These are phyloP conservation scores for Lasaia peninsularis DNA, from an alignment of 1,140 invertebrate species.

Conservation along the genomic window DNA sequence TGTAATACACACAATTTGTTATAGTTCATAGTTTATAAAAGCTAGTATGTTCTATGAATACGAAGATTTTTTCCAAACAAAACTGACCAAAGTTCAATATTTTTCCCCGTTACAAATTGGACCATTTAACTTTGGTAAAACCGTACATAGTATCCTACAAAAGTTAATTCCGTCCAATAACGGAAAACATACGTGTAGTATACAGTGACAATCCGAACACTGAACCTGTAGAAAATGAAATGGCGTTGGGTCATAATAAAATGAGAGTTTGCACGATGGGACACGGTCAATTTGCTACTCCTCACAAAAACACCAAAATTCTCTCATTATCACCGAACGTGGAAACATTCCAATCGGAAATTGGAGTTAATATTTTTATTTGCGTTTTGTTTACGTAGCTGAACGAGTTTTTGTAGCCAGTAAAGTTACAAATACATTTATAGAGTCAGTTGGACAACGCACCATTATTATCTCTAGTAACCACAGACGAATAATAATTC, in stretches of 20 bases:
- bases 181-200: conserved; percentile 29
- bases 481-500: too few species aligned
- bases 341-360: conserved; percentile 6
- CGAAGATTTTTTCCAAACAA: too few species aligned
- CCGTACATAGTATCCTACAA: conserved; percentile 13
- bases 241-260: conserved; percentile 55
- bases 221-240: conserved; percentile 51
- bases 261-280: conserved; percentile 56
- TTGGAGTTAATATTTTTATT: not conserved
- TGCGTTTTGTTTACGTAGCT: not conserved
- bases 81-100: too few species aligned
- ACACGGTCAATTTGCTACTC: conserved; percentile 27
- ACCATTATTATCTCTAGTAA: too few species aligned
- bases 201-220: conserved; percentile 36
- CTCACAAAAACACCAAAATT: conserved; percentile 8
- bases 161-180: conserved; percentile 32
- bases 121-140: too few species aligned
- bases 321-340: conserved; percentile 22
- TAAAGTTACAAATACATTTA: conserved; percentile 24
- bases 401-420: not conserved
- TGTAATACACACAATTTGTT: too few species aligned
- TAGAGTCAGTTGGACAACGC: conserved; percentile 24
- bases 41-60: too few species aligned
- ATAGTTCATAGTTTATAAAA: too few species aligned
- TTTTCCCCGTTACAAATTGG: too few species aligned